phyloP scores from a whole-genome alignment of 2,888 invertebrate species.

The Argyra leucocephala region DNA sequence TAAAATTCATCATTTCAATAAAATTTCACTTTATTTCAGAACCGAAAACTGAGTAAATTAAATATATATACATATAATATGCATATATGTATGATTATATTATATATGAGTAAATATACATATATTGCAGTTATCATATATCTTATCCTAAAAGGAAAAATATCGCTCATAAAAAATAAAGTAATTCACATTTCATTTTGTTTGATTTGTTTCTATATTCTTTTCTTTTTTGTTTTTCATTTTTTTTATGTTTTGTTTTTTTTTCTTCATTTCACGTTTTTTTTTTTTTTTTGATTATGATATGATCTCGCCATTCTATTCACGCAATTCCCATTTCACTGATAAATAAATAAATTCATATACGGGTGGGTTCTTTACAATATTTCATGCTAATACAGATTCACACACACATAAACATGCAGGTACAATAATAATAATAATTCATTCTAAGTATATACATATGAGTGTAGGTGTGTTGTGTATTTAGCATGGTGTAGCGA shows the following conservation, averaged over 20 bases:
- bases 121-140: background rate
- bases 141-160: background rate
- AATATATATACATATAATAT: no score
- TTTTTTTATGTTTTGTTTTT: no score
- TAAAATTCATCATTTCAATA: no score
- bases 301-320: background rate
- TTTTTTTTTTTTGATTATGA: background rate
- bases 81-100: no score
- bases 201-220: background rate
- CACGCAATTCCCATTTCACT: background rate
- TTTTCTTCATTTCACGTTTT: background rate
- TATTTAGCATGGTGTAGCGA: background rate
- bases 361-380: no score
- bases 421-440: no score
- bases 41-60: no score
- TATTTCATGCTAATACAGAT: no score
- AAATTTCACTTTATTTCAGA: no score
- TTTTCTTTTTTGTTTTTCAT: background rate
- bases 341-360: no score
- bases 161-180: background rate
- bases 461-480: background rate
- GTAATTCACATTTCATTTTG: constrained; percentile 6
- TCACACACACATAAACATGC: no score
- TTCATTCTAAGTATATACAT: background rate
- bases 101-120: background rate